Conservation (phyloP, 2,113 vertebrate species). For the Notiomystis cincta region DNA sequence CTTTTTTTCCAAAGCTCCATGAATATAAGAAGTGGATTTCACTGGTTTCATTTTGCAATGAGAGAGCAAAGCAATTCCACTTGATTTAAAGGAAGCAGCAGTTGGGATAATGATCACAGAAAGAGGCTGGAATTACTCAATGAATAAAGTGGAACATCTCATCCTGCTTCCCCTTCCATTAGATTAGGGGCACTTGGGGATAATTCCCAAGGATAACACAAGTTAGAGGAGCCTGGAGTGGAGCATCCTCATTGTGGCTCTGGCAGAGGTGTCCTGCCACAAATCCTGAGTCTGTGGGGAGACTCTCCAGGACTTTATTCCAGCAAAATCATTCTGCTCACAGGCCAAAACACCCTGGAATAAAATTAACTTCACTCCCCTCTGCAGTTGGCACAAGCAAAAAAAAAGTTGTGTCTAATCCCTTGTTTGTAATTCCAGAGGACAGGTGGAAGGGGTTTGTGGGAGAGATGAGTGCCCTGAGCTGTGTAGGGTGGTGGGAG, state of each 20-base stretch:
- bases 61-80: conserved; percentile 13
- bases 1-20: background rate
- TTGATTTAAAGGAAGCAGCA: conserved; percentile 41
- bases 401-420: background rate
- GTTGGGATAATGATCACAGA: conserved; percentile 26
- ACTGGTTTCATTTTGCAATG: conserved; percentile 15
- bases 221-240: background rate
- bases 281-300: background rate
- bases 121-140: conserved; percentile 54
- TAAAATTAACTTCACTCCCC: background rate
- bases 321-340: background rate
- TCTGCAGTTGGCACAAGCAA: background rate
- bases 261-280: background rate
- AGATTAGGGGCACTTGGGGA: background rate
- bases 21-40: background rate
- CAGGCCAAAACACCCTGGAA: background rate
- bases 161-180: conserved; percentile 9
- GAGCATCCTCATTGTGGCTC: background rate
- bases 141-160: conserved; percentile 35
- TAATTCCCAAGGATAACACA: rapidly evolving
- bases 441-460: background rate
- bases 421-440: background rate
- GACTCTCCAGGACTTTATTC: background rate
- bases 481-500: background rate
- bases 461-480: background rate